Conservation (phyloP, 1,140 invertebrate genomes). For the Camponotus floridanus region DNA sequence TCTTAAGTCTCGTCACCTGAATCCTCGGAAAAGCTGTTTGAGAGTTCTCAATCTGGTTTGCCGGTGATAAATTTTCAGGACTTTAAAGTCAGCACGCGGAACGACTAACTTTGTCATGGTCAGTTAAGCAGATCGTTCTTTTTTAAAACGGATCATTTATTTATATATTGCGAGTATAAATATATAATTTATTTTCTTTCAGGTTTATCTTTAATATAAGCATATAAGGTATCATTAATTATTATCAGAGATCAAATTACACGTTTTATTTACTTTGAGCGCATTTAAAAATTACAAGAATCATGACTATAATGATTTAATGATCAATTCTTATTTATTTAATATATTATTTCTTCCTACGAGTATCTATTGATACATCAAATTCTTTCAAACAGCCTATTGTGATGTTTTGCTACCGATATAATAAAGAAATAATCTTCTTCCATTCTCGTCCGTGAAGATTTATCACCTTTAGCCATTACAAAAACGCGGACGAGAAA, state of each 20-base stretch:
- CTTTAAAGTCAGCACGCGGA: background rate
- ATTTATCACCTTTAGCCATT: conserved; percentile 19
- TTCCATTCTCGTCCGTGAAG: conserved; percentile 8
- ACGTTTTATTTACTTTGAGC: background rate
- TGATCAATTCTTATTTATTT: too few relatives aligned
- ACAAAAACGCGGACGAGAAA: conserved; percentile 45
- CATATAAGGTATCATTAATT: background rate
- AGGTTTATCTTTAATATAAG: background rate
- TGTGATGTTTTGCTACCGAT: background rate
- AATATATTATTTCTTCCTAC: too few relatives aligned
- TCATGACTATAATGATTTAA: too few relatives aligned
- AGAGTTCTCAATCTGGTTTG: conserved; percentile 60
- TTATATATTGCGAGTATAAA: background rate
- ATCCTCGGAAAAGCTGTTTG: conserved; percentile 51
- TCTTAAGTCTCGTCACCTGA: conserved; percentile 61
- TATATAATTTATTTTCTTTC: conserved; percentile 19
- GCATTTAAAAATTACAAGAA: too few relatives aligned
- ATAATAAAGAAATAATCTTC: background rate
- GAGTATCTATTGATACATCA: background rate
- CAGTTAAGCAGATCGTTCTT: background rate
- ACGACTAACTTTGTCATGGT: conserved; percentile 13
- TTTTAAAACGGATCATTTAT: background rate
- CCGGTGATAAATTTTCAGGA: conserved; percentile 21
- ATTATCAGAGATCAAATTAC: background rate
- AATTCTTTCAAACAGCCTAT: background rate